These are phyloP conservation scores for Carettochelys insculpta DNA, from an alignment of 2,113 vertebrate genomes.

Conservation along the genomic window DNA sequence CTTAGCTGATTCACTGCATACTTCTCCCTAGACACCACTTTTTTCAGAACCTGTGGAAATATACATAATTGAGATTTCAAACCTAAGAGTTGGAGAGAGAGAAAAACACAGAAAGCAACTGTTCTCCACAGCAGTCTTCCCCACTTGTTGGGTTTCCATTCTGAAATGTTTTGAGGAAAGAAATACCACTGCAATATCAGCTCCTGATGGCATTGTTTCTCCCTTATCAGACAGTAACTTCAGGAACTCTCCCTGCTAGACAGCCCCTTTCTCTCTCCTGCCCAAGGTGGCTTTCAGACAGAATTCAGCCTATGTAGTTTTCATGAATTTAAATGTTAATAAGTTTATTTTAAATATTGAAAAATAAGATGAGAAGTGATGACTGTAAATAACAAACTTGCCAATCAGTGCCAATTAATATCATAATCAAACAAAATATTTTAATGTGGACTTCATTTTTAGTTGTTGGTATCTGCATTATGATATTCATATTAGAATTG, in stretches of 20 bases:
- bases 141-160: background rate
- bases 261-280: background rate
- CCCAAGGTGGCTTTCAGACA: background rate
- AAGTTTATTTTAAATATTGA: background rate
- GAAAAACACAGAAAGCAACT: background rate
- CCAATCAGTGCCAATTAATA: background rate
- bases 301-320: background rate
- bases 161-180: background rate
- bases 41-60: background rate
- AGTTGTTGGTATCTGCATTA: background rate
- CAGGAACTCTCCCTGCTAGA: background rate
- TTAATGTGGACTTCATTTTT: background rate
- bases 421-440: background rate
- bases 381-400: background rate
- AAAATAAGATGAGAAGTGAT: background rate
- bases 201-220: background rate
- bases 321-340: background rate
- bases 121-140: background rate
- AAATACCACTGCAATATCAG: background rate
- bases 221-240: background rate
- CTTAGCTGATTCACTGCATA: background rate
- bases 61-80: background rate
- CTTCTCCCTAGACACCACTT: background rate
- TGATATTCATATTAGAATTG: constrained; percentile 36
- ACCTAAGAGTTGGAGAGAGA: background rate